phyloP scores from a whole-genome alignment of 1,140 invertebrate genomes.

The Drosophila bocqueti region DNA sequence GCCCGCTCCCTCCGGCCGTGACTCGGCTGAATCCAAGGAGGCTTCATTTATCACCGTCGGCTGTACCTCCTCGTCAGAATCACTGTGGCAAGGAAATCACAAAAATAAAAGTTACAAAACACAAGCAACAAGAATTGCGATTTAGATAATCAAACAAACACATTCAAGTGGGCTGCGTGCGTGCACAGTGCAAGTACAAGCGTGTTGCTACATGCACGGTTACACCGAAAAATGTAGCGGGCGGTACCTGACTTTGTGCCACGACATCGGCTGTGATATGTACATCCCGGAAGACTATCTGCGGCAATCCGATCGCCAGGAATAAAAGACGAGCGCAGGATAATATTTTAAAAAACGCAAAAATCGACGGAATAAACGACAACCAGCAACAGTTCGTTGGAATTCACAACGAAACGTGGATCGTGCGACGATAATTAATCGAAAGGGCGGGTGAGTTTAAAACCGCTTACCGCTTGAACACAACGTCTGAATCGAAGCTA shows the following conservation, averaged over 20 bases:
- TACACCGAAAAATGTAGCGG: neutral
- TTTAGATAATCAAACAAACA: constrained; percentile 1
- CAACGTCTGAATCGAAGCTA: too few species aligned
- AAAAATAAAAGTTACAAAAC: neutral
- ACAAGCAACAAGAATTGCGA: neutral
- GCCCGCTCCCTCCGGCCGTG: constrained; percentile 43
- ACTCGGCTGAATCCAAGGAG: constrained; percentile 24
- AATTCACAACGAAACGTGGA: constrained; percentile 1
- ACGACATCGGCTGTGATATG: constrained; percentile 61
- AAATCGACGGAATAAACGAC: constrained; percentile 12
- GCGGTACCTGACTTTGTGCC: constrained; percentile 60
- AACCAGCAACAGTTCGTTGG: neutral
- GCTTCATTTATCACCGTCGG: constrained; percentile 23
- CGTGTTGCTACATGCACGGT: constrained; percentile 39
- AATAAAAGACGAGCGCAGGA: neutral
- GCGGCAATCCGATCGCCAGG: neutral
- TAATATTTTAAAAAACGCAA: neutral
- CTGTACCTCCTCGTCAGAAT: constrained; percentile 30
- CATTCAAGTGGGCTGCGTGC: constrained; percentile 4
- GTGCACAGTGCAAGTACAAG: constrained; percentile 35
- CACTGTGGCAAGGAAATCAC: neutral
- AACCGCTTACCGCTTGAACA: constrained; percentile 11
- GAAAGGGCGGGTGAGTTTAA: constrained; percentile 12
- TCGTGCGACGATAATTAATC: constrained; percentile 6
- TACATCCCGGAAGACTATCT: constrained; percentile 18